Percentiles rank a stretch among this genome's conserved stretches.
phyloP scores from a whole-genome alignment of 2,113 vertebrate genomes.

The Microtus richardsoni region DNA sequence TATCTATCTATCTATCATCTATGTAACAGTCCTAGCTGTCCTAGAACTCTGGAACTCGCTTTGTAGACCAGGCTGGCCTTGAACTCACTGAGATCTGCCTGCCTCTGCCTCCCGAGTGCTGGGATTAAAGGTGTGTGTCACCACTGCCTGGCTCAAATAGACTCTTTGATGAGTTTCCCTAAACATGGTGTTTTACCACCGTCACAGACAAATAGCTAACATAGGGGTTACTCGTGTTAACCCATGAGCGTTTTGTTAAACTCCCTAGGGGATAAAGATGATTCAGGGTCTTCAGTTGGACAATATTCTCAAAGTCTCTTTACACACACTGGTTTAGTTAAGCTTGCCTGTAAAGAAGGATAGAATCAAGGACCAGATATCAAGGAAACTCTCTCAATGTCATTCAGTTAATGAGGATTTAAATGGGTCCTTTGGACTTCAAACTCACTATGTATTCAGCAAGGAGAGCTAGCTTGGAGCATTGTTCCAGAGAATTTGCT shows the following conservation, averaged over 20 bases:
- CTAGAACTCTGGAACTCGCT: no score
- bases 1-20: no score
- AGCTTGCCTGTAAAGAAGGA: neutral
- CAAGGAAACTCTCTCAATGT: neutral
- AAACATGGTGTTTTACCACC: neutral
- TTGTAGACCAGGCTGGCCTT: no score
- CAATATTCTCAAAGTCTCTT: neutral
- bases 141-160: no score
- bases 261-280: neutral
- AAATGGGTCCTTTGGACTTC: neutral
- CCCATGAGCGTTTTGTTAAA: conserved; percentile 6
- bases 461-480: neutral
- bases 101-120: no score
- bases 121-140: no score
- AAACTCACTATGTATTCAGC: neutral
- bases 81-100: no score
- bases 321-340: neutral
- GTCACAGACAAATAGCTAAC: neutral
- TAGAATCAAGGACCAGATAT: neutral
- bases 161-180: neutral
- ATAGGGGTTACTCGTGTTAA: neutral
- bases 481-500: no score
- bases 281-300: neutral
- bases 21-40: no score
- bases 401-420: neutral